These are phyloP conservation scores for Danionella dracula DNA, from an alignment of 2,797 vertebrate species.

Conservation along the genomic window DNA sequence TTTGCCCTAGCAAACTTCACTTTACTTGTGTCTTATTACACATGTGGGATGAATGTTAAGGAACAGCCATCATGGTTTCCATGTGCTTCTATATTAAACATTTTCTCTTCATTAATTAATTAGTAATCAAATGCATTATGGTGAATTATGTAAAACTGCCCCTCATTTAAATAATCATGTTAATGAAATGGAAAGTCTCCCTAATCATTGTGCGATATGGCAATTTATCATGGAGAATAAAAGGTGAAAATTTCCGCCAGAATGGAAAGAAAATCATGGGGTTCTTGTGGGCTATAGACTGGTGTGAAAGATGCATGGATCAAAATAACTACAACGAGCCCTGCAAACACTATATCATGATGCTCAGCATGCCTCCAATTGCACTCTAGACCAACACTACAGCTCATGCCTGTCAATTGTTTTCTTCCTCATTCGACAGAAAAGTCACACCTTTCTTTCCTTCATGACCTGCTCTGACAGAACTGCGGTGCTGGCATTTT, in stretches of 20 bases:
- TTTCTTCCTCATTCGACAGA: conserved; percentile 40
- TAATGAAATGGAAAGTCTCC: background rate
- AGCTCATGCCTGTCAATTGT: background rate
- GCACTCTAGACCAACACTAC: background rate
- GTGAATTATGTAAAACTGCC: background rate
- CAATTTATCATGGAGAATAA: background rate
- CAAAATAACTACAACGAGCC: background rate
- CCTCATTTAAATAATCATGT: background rate
- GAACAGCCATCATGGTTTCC: background rate
- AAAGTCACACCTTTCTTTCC: conserved; percentile 7
- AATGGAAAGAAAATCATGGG: no score
- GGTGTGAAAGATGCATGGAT: background rate
- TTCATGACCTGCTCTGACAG: background rate
- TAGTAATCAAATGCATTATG: background rate
- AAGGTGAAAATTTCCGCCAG: no score
- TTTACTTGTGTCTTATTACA: background rate
- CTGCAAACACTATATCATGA: background rate
- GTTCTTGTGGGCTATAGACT: background rate
- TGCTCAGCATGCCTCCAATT: background rate
- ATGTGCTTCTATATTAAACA: background rate
- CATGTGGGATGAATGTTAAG: background rate
- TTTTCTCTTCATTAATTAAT: background rate
- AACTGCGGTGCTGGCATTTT: background rate
- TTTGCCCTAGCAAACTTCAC: background rate
- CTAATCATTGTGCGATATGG: background rate